Evolutionary conservation across 2,797 vertebrate species (phyloP).

Genomic region (Gymnopithys bicolor): DNA sequence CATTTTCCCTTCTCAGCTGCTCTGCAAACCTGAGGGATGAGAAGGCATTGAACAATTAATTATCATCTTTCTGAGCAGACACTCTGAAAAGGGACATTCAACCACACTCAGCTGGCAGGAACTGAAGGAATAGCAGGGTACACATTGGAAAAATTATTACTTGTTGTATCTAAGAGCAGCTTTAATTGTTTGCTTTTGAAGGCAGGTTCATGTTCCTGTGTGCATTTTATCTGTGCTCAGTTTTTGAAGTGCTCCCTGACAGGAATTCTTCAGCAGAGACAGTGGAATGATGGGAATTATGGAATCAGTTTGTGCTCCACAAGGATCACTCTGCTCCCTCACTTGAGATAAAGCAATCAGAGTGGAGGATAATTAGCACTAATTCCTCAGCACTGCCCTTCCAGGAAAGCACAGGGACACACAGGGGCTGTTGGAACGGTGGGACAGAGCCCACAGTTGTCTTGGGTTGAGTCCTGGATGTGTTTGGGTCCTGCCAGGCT

Average conservation of each 20-base stretch:
- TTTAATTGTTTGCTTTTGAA: neutral
- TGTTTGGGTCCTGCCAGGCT: neutral
- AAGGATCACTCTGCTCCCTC: neutral
- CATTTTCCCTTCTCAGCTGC: neutral
- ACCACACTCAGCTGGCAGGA: neutral
- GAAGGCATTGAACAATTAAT: neutral
- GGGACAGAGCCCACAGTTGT: neutral
- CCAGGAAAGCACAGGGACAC: neutral
- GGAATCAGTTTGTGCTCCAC: neutral
- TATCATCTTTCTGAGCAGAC: neutral
- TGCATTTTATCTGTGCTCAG: neutral
- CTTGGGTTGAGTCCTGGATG: neutral
- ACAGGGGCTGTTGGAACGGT: fast-evolving
- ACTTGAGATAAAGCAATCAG: neutral
- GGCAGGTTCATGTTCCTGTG: neutral
- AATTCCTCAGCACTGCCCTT: neutral
- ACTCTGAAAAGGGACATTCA: neutral
- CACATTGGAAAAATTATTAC: fast-evolving
- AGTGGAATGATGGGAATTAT: neutral
- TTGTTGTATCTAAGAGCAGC: neutral
- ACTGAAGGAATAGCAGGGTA: neutral
- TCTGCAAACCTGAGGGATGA: neutral
- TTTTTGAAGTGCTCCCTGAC: neutral
- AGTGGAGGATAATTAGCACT: neutral
- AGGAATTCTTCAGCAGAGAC: neutral